phyloP scores from a whole-genome alignment of 23 tunicate genomes.

The Styela plicata region DNA sequence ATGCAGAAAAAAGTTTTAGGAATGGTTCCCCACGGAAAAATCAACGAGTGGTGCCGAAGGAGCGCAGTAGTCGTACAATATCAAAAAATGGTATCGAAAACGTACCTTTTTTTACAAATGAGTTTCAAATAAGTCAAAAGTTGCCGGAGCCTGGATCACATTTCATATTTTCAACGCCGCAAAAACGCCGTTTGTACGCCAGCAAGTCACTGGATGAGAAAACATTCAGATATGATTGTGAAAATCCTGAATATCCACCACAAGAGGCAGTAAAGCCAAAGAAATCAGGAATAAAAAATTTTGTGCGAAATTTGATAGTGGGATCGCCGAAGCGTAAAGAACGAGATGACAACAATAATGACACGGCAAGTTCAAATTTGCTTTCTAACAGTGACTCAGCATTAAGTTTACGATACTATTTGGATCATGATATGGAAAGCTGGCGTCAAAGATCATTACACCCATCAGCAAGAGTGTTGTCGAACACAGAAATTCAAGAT shows the following conservation, averaged over 20 bases:
- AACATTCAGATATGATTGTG: not conserved
- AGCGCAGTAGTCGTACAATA: not conserved
- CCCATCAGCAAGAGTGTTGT: not conserved
- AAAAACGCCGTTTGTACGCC: not conserved
- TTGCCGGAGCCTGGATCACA: conserved; percentile 2
- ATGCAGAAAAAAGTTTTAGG: not conserved
- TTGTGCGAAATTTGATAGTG: not conserved
- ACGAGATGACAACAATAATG: not conserved
- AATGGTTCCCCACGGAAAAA: not conserved
- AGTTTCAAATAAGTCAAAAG: not conserved
- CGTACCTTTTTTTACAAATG: not conserved
- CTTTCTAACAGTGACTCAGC: conserved; percentile 4
- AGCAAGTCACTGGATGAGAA: conserved; percentile 13
- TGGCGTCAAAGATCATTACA: not conserved
- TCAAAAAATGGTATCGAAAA: not conserved
- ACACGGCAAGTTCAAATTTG: not conserved
- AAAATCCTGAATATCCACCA: not conserved
- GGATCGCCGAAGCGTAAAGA: not conserved
- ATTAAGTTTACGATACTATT: conserved; percentile 1
- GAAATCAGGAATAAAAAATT: not conserved
- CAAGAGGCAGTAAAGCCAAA: not conserved
- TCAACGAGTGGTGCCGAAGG: not conserved
- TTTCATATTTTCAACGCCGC: not conserved
- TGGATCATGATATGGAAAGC: not conserved
- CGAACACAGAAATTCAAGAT: not conserved